Percentiles rank a stretch among this genome's conserved stretches.
Conservation (phyloP, 2,113 vertebrate genomes). For the Halcyon senegalensis region DNA sequence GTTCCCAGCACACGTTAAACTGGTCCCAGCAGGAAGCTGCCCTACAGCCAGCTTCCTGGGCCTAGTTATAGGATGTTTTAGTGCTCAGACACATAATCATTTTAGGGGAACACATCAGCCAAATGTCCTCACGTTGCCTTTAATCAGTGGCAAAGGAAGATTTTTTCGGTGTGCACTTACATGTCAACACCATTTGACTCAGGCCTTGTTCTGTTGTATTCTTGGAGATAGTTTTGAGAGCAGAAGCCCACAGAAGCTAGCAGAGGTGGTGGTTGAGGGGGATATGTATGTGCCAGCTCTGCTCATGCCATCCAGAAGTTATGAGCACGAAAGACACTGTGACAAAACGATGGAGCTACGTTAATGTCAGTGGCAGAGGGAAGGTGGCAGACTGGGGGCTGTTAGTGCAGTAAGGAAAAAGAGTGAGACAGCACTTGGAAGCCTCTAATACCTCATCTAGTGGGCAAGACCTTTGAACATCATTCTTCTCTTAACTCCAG, state of each 20-base stretch:
- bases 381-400: background rate
- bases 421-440: background rate
- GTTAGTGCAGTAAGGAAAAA: background rate
- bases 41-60: background rate
- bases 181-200: background rate
- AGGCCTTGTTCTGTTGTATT: background rate
- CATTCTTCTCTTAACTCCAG: background rate
- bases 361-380: background rate
- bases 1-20: background rate
- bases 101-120: background rate
- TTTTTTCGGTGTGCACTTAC: background rate
- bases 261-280: background rate
- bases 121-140: background rate
- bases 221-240: background rate
- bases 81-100: background rate
- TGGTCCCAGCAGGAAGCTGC: background rate
- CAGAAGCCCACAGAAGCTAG: background rate
- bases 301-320: background rate
- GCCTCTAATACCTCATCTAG: background rate
- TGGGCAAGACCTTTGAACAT: background rate
- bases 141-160: background rate
- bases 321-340: accelerated
- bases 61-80: background rate
- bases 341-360: background rate
- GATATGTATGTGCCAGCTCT: background rate